phyloP scores from a whole-genome alignment of 92 coral and sea anemone genomes.

The Heteractis magnifica region DNA sequence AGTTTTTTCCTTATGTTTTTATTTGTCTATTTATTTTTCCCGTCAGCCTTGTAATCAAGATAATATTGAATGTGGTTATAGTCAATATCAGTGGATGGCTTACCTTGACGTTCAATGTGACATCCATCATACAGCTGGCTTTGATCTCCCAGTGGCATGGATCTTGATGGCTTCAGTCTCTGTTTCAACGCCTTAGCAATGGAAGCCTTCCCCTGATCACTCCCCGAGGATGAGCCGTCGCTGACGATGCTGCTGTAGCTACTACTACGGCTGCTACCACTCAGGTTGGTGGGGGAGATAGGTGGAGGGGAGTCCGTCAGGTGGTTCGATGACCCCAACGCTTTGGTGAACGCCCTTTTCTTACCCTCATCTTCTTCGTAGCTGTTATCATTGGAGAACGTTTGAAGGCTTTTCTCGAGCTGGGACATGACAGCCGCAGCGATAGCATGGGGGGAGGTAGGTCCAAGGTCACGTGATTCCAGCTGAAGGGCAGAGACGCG shows the following conservation, averaged over 20 bases:
- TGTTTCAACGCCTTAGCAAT: constrained; percentile 59
- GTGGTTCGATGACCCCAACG: constrained; percentile 57
- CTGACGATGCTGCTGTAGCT: constrained; percentile 98
- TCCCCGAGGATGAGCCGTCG: constrained; percentile 72
- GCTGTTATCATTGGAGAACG: constrained; percentile 69
- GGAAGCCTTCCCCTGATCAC: constrained; percentile 60
- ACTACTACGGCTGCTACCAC: constrained; percentile 97
- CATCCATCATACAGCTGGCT: constrained; percentile 30
- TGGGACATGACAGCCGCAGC: constrained; percentile 93
- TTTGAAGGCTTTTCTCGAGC: constrained; percentile 82
- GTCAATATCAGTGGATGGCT: not conserved
- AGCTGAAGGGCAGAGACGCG: constrained; percentile 34
- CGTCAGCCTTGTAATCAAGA: no score
- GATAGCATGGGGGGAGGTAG: constrained; percentile 84
- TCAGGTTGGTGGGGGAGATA: constrained; percentile 71
- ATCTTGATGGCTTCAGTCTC: constrained; percentile 67
- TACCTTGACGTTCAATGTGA: not conserved
- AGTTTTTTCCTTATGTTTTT: no score
- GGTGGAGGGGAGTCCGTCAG: constrained; percentile 82
- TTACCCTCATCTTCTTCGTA: constrained; percentile 64
- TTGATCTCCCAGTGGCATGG: constrained; percentile 62
- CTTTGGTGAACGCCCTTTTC: constrained; percentile 65
- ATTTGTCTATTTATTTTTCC: no score
- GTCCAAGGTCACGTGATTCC: constrained; percentile 58
- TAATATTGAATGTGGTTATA: no score